Percentiles rank a stretch among this genome's conserved stretches.
phyloP scores from a whole-genome alignment of 2,888 invertebrate species.

The Empis livida region DNA sequence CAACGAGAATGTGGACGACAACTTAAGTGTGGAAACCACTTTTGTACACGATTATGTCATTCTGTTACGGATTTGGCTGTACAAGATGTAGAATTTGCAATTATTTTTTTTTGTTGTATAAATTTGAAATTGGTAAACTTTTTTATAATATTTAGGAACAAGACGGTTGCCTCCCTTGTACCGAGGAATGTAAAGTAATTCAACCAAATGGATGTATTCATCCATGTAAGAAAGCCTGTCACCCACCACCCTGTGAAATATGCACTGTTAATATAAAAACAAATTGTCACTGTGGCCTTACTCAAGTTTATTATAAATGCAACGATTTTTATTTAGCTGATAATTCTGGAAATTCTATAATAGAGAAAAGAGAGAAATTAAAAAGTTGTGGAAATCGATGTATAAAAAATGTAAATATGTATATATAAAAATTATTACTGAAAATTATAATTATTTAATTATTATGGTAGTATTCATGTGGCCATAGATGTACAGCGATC shows the following conservation, averaged over 20 bases:
- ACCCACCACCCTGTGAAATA: constrained; percentile 59
- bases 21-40: constrained; percentile 67
- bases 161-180: constrained; percentile 44
- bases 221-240: constrained; percentile 55
- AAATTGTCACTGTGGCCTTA: constrained; percentile 72
- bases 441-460: constrained; percentile 2
- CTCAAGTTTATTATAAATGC: constrained; percentile 63
- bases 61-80: constrained; percentile 39
- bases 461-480: constrained; percentile 54
- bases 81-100: constrained; percentile 29
- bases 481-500: constrained; percentile 62
- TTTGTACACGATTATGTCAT: constrained; percentile 62
- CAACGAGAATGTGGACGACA: constrained; percentile 60
- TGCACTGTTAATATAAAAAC: constrained; percentile 57
- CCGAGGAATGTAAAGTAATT: constrained; percentile 44
- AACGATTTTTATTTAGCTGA: constrained; percentile 46
- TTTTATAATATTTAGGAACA: constrained; percentile 28
- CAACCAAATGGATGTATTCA: constrained; percentile 66
- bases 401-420: constrained; percentile 54
- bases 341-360: constrained; percentile 32
- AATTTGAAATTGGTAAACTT: neutral
- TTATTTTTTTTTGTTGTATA: neutral
- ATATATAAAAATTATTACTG: neutral
- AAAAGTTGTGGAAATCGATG: constrained; percentile 70
- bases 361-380: constrained; percentile 19